A percentile compares a stretch with the other conserved stretches of the same genome.
phyloP scores from a whole-genome alignment of 2,888 invertebrate species.

The Tetanocera ferruginea region DNA sequence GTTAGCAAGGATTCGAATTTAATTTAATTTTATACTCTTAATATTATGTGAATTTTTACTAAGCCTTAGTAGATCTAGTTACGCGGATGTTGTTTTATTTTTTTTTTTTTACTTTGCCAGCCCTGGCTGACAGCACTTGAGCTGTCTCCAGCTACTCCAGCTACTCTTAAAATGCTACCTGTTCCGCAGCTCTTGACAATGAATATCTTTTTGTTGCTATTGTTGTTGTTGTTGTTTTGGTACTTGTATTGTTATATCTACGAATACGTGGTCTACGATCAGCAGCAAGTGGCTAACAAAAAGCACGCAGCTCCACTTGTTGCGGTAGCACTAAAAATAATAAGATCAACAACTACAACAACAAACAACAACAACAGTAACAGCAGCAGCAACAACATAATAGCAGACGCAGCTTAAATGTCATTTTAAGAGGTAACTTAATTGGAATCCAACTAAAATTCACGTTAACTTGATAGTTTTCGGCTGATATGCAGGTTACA shows the following conservation, averaged over 20 bases:
- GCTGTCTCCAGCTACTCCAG: neutral
- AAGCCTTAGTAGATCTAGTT: too few species aligned
- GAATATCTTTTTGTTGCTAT: neutral
- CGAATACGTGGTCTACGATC: neutral
- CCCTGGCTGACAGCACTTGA: neutral
- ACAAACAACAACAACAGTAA: neutral
- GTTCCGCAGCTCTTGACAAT: conserved; percentile 10
- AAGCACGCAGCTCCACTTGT: neutral
- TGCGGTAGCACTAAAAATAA: neutral
- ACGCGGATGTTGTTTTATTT: too few species aligned
- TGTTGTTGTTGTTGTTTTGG: neutral
- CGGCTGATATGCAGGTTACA: neutral
- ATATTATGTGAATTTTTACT: neutral
- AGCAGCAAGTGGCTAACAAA: neutral
- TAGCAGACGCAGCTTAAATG: neutral
- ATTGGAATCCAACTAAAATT: conserved; percentile 26
- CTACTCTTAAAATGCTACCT: neutral
- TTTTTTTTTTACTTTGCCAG: neutral
- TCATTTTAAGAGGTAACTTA: conserved; percentile 22
- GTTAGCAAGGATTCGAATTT: neutral
- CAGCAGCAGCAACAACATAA: neutral
- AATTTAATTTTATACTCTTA: neutral
- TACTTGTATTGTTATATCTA: neutral
- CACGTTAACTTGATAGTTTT: conserved; percentile 8
- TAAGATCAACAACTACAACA: neutral